Percentiles rank a stretch among this genome's conserved stretches.
Evolutionary conservation across 2,797 vertebrate genomes (phyloP).

Genomic region (Peromyscus melanophrys): DNA sequence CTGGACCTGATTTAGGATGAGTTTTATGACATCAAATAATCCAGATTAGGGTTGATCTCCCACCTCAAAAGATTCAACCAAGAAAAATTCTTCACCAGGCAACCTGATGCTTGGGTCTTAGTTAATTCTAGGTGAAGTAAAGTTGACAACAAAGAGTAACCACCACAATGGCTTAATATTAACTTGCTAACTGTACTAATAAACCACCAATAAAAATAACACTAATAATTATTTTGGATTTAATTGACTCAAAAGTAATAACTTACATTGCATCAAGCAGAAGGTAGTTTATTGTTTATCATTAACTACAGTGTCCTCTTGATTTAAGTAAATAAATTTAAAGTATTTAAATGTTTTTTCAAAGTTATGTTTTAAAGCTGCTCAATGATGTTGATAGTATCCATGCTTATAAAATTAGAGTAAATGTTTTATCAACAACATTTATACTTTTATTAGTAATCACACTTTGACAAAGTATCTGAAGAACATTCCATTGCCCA

Average conservation of each 20-base stretch:
- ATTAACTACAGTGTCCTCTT: neutral
- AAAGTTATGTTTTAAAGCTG: neutral
- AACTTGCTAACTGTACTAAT: neutral
- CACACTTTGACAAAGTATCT: neutral
- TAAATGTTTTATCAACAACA: neutral
- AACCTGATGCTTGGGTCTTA: neutral
- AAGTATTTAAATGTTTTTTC: neutral
- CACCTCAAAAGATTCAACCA: neutral
- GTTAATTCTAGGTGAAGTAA: neutral
- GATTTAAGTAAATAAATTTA: neutral
- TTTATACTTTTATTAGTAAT: neutral
- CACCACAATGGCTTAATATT: neutral
- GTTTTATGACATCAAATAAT: neutral
- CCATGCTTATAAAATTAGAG: neutral
- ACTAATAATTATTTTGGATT: neutral
- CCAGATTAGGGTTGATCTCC: neutral
- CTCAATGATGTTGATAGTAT: neutral
- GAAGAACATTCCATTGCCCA: neutral
- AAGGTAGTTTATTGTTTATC: neutral
- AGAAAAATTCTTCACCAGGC: neutral
- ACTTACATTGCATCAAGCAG: neutral
- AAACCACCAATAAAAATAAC: neutral
- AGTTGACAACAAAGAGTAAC: neutral
- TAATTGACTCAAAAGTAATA: neutral
- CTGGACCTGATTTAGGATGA: no score